A percentile compares a stretch with the other conserved stretches of the same genome.
phyloP scores from a whole-genome alignment of 1,140 invertebrate genomes.

The Samia ricini region DNA sequence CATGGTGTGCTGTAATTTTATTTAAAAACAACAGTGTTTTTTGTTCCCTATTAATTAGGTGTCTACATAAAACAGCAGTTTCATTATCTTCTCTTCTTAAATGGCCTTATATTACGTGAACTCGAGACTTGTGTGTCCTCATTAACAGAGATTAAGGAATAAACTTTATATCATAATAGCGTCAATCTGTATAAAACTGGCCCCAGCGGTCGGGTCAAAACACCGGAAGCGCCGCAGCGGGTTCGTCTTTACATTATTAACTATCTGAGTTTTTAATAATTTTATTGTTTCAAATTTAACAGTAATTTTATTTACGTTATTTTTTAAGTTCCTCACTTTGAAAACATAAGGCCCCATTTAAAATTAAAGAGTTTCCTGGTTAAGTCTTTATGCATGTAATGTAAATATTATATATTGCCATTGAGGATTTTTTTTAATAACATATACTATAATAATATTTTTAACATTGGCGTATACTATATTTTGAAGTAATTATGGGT shows the following conservation, averaged over 20 bases:
- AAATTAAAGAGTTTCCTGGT: too few species aligned
- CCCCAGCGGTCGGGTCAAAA: constrained; percentile 17
- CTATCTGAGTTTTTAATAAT: constrained; percentile 21
- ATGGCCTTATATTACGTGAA: background rate
- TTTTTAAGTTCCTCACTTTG: background rate
- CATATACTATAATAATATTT: too few species aligned
- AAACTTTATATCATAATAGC: constrained; percentile 61
- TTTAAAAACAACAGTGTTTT: background rate
- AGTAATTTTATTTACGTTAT: constrained; percentile 8
- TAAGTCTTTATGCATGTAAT: too few species aligned
- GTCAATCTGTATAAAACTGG: constrained; percentile 32
- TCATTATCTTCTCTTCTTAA: background rate
- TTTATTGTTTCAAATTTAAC: constrained; percentile 45
- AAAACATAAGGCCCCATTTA: background rate
- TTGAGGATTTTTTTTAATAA: too few species aligned
- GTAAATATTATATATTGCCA: too few species aligned
- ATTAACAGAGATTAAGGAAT: constrained; percentile 6
- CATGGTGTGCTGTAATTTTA: too few species aligned
- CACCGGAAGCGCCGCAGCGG: constrained; percentile 31
- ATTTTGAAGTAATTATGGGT: too few species aligned
- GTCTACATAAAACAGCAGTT: background rate
- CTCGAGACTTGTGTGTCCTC: background rate
- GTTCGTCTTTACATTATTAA: constrained; percentile 3
- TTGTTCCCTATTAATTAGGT: background rate
- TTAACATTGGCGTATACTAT: too few species aligned